These are phyloP conservation scores for Silurus lanzhouensis DNA, from an alignment of 2,797 vertebrate species.

Conservation along the genomic window DNA sequence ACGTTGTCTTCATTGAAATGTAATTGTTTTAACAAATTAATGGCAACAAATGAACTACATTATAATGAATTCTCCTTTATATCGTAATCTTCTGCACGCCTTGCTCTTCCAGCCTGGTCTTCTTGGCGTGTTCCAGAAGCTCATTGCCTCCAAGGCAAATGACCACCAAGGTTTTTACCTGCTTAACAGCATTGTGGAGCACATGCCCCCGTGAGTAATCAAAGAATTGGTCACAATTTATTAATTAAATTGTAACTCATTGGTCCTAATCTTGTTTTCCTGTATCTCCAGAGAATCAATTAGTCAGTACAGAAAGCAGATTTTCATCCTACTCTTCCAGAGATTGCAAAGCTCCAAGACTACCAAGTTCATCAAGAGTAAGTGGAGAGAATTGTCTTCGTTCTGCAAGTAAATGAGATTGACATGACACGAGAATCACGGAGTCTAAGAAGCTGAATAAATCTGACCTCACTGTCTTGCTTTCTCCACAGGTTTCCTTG, in stretches of 20 bases:
- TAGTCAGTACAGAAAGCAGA: constrained; percentile 93
- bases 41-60: background rate
- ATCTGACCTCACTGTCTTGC: background rate
- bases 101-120: constrained; percentile 83
- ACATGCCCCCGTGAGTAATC: constrained; percentile 91
- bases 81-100: background rate
- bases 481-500: constrained; percentile 86
- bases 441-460: background rate
- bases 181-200: constrained; percentile 95
- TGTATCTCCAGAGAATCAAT: constrained; percentile 82
- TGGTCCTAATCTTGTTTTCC: background rate
- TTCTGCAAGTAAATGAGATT: background rate
- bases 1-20: background rate
- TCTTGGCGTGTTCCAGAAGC: constrained; percentile 96
- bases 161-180: constrained; percentile 99
- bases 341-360: constrained; percentile 98
- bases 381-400: constrained; percentile 58
- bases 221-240: background rate
- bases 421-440: too few relatives aligned
- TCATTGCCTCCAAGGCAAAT: constrained; percentile 97
- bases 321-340: constrained; percentile 97
- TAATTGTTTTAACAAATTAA: background rate
- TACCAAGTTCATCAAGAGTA: constrained; percentile 98
- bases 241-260: background rate
- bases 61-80: background rate